Evolutionary conservation across 1,140 invertebrate genomes (phyloP).

Genomic region (Lethrus apterus): DNA sequence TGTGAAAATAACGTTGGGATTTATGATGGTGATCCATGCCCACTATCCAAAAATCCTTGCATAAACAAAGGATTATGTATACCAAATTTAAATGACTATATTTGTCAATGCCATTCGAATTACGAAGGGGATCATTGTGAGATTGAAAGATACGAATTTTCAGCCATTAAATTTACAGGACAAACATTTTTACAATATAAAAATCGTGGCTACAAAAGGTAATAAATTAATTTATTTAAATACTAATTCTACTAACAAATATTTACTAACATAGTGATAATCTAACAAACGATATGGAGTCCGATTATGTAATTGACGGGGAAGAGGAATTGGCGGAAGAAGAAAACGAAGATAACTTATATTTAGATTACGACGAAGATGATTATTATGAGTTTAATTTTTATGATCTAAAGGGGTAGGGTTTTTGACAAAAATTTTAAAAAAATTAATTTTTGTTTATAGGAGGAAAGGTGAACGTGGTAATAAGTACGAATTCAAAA

Average conservation of each 20-base stretch:
- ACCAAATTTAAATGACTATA: constrained; percentile 61
- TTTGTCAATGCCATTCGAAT: constrained; percentile 60
- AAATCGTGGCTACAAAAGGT: constrained; percentile 37
- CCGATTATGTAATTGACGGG: constrained; percentile 11
- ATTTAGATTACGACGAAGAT: constrained; percentile 26
- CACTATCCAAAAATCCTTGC: constrained; percentile 56
- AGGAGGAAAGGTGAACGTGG: constrained; percentile 56
- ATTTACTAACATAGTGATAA: not conserved
- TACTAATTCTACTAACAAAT: not conserved
- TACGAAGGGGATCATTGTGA: constrained; percentile 67
- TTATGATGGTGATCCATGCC: constrained; percentile 66
- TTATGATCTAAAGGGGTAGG: constrained; percentile 27
- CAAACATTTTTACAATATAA: constrained; percentile 36
- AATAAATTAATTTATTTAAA: constrained; percentile 15
- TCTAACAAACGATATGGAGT: not conserved
- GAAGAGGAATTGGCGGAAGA: constrained; percentile 8
- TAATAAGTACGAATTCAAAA: constrained; percentile 64
- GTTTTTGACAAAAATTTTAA: too few relatives aligned
- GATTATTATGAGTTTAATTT: constrained; percentile 28
- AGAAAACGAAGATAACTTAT: constrained; percentile 13
- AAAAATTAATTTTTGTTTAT: constrained; percentile 28
- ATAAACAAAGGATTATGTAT: constrained; percentile 68
- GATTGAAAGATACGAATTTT: constrained; percentile 36
- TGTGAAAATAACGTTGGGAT: constrained; percentile 38
- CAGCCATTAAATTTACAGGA: constrained; percentile 37